A percentile compares a stretch with the other conserved stretches of the same genome.
Evolutionary conservation across 2,888 invertebrate species (phyloP).

Genomic region (Poecilus cupreus): DNA sequence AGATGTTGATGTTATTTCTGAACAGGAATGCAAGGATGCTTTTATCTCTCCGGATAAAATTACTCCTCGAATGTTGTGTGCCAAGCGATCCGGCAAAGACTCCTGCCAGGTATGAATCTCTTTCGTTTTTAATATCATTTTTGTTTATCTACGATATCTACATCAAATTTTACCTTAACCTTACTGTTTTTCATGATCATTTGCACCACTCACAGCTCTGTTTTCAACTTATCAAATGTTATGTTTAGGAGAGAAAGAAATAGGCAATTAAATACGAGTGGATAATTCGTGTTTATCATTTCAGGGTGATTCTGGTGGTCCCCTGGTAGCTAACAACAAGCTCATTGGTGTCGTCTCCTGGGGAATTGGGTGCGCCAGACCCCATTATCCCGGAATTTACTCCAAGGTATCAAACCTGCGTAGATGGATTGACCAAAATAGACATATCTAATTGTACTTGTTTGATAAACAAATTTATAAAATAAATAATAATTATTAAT

Average conservation of each 20-base stretch:
- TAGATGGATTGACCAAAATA: conserved; percentile 8
- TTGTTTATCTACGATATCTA: neutral
- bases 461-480: too few species aligned
- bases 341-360: conserved; percentile 42
- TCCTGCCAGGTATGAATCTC: conserved; percentile 31
- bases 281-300: too few species aligned
- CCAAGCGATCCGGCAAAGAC: neutral
- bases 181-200: too few species aligned
- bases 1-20: conserved; percentile 8
- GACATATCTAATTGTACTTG: neutral
- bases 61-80: conserved; percentile 45
- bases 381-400: conserved; percentile 2
- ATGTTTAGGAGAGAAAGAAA: too few species aligned
- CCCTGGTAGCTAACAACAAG: conserved; percentile 14
- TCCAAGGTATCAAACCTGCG: neutral
- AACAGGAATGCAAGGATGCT: conserved; percentile 1
- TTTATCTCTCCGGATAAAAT: neutral
- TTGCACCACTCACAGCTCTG: too few species aligned
- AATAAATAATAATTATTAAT: too few species aligned
- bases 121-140: neutral
- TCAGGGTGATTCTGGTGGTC: conserved; percentile 37
- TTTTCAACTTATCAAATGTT: too few species aligned
- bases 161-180: neutral
- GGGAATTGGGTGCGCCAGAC: conserved; percentile 37
- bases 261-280: neutral